Base-by-base conservation (phyloP, 2,797 vertebrate species). In the Scarus forsteni region DNA sequence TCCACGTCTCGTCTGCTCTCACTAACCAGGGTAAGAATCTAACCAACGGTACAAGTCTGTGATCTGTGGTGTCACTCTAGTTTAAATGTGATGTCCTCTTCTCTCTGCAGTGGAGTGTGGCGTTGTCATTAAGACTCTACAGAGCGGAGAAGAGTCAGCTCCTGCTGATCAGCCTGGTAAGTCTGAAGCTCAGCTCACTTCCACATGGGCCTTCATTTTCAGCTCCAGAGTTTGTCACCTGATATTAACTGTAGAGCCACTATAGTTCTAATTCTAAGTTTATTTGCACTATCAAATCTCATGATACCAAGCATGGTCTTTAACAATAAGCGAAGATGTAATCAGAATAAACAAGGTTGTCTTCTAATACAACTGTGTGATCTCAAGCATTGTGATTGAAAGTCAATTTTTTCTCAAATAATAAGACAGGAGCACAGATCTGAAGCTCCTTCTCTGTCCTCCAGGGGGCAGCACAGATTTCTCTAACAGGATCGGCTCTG, bases 41-140 rank as follows among this genome's bases (percentile, higher is more conserved):
- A 3, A 14, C 6, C 0, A 16, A n/a, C 14, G 13, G 3, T 7
- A 12, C 14, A 1, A 34, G 19, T 6, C 59, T 48, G 36, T 10
- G 10, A 7, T 13, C 1, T 50, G 1, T 38, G 16, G 69, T 1
- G 0, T 7, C 9, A 15, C 49, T 0, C 1, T 0, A 14, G 18
- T 50, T 66, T 0, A 59, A 59, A 27, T 42, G 6, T 6, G 43
- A 10, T 15, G 0, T n/a, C 44, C 0, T 77, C 48, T 56, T 63
- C 36, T 92, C 27, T 92, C 86, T 78, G 75, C 86, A 98, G 97
- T 97, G 83, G 97, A 99, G 88, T 96, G 94, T 69, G 96, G 97
- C 0, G 92, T 97, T n/a, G 93, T 96, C 78, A 97, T 97, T 66
- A 98, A 95, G 93, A 96, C 96, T 15, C 60, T 91, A 62, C 90